Base-by-base conservation (phyloP, 2,113 vertebrate species). In the Anguilla rostrata region DNA sequence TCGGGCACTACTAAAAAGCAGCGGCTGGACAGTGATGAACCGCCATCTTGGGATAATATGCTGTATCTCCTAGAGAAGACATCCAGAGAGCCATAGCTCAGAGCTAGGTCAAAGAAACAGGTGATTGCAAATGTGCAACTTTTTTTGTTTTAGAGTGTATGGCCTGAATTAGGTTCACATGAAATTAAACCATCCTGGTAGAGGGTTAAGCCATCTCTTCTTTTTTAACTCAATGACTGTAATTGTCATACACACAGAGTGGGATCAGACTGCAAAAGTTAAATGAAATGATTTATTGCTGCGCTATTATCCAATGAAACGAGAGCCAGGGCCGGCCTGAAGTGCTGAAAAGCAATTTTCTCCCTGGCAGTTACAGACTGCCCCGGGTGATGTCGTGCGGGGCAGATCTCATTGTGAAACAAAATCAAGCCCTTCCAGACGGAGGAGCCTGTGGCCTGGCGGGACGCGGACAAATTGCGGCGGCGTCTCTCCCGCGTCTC, bases 271-370 rank as follows among this genome's bases (percentile, higher is more conserved):
- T n/a, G 78, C 29, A 40, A 60, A 46, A 84, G 84, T 78, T 41
- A 84, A 79, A 85, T 85, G 75, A 81, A 18, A 80, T 85, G 84
- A 85, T 81, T 39, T 85, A 81, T 78, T 22, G 84, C 39, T 46
- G 34, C 20, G 41, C 34, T 81, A 57, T 85, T 80, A 81, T 78
- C 84, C 84, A 85, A 34, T 85, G 46, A 85, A 85, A 85, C 40
- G 75, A 85, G 71, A 78, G 56, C 84, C 29, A 53, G 49, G 22
- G 49, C 41, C 56, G 49, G 75, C 16, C n/a, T 39, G 78, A 85
- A 78, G 84, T 85, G 78, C 79, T 80, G 84, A 85, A 85, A 85
- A 85, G 29, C 84, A 85, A 85, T 85, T 85, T 85, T 80, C 78
- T 80, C 53, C 46, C 46, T 75, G 49, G 84, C 78, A 75, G 49